phyloP scores from a whole-genome alignment of 2,113 vertebrate species.

The Chinchilla lanigera region DNA sequence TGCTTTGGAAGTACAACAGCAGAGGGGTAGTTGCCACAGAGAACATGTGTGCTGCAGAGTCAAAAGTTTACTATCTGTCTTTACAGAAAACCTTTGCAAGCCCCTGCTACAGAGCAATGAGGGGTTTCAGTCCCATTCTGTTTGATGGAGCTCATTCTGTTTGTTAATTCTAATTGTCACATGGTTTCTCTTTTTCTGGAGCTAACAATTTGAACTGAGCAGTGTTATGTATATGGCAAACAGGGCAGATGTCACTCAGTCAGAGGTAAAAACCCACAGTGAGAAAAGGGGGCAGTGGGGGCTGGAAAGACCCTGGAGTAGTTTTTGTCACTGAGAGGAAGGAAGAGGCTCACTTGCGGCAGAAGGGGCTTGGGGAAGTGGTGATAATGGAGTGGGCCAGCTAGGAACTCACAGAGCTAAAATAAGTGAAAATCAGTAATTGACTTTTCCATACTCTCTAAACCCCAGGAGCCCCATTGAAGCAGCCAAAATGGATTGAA shows the following conservation, averaged over 20 bases:
- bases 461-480: slow-evolving; percentile 53
- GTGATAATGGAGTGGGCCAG: slow-evolving; percentile 27
- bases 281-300: background rate
- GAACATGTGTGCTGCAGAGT: background rate
- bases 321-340: slow-evolving; percentile 31
- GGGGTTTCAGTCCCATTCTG: background rate
- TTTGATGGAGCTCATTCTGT: background rate
- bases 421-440: slow-evolving; percentile 65
- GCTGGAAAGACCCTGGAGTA: background rate
- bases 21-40: background rate
- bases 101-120: background rate
- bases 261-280: background rate
- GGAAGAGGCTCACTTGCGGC: background rate
- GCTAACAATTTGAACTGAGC: background rate
- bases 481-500: slow-evolving; percentile 61
- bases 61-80: background rate
- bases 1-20: background rate
- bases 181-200: background rate
- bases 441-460: slow-evolving; percentile 36
- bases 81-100: background rate
- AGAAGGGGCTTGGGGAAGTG: background rate
- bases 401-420: slow-evolving; percentile 47
- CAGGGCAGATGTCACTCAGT: background rate
- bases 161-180: background rate
- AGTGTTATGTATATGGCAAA: background rate